Evolutionary conservation across 2,888 invertebrate species (phyloP), one percentile per base, ranked within the genome.

Genomic region (Drosophila fungiperda): DNA sequence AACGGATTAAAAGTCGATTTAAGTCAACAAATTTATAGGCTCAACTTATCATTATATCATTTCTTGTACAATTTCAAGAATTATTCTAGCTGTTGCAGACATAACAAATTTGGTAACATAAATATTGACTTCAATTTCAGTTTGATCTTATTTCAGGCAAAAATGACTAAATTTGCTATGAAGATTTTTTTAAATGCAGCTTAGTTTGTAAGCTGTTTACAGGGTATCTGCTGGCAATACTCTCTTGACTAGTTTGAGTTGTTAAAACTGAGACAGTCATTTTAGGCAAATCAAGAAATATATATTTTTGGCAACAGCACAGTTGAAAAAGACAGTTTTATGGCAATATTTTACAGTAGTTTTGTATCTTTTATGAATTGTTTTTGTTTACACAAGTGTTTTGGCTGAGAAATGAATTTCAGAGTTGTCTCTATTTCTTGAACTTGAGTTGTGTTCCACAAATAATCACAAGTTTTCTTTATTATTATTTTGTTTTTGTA

Each of bases 341-440:
- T 62, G 59, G 50, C 55, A 60, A 26, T 26, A 26, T 26, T 26
- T 15, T n/a, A 11, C 7, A 36, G 2, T 54, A 48, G 26, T 33
- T 26, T 50, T 17, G 33, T 55, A 38, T 45, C 11, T 54, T 50
- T 33, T 12, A 15, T 58, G 48, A 33, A 50, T n/a, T 57, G 70
- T 55, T 50, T 48, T 36, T 72, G 35, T 72, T 75, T 73, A 59
- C 71, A 57, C 77, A 76, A 63, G 23, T 76, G 80, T 26, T 45
- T 8, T 20, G 23, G 23, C 45, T 45, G 23, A 74, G 42, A 74
- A 48, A 48, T 35, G 35, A 26, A 38, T 50, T 23, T 12, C 15
- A 15, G 57, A 42, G 15, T 57, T 70, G 38, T 38, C n/a, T 45
- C 15, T 23, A 17, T 36, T n/a, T 20, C 32, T 35, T 35, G 57